Evolutionary conservation across 2,797 vertebrate genomes (phyloP).

Genomic region (Ciconia nigra): DNA sequence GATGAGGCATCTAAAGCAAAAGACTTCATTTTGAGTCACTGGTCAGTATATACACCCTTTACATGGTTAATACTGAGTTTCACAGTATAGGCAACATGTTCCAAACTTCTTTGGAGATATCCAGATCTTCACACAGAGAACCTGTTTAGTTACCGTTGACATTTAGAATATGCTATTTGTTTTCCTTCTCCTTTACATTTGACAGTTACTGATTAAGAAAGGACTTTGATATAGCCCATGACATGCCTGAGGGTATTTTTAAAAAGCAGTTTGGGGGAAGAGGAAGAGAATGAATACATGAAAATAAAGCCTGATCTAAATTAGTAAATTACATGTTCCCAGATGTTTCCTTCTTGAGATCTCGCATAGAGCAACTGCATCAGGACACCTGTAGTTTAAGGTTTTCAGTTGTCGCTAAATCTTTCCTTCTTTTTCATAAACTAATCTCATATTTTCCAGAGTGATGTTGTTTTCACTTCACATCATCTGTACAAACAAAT

Average conservation of each 20-base stretch:
- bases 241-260: not conserved
- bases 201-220: not conserved
- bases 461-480: not conserved
- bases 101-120: not conserved
- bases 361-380: not conserved
- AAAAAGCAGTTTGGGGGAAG: not conserved
- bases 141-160: not conserved
- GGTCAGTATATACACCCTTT: not conserved
- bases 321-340: constrained; percentile 2
- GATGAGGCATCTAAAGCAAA: not conserved
- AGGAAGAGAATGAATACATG: not conserved
- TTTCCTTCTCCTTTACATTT: not conserved
- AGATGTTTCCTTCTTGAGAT: constrained; percentile 19
- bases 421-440: not conserved
- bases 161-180: not conserved
- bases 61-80: not conserved
- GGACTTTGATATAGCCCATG: not conserved
- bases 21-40: not conserved
- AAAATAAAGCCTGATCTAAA: constrained; percentile 37
- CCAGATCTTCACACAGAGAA: not conserved
- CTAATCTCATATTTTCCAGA: constrained; percentile 1
- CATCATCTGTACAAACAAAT: constrained; percentile 1
- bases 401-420: not conserved
- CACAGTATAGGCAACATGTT: not conserved
- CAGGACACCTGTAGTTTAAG: not conserved